Conservation (phyloP, 2,797 vertebrate species). For the Liasis olivaceus region DNA sequence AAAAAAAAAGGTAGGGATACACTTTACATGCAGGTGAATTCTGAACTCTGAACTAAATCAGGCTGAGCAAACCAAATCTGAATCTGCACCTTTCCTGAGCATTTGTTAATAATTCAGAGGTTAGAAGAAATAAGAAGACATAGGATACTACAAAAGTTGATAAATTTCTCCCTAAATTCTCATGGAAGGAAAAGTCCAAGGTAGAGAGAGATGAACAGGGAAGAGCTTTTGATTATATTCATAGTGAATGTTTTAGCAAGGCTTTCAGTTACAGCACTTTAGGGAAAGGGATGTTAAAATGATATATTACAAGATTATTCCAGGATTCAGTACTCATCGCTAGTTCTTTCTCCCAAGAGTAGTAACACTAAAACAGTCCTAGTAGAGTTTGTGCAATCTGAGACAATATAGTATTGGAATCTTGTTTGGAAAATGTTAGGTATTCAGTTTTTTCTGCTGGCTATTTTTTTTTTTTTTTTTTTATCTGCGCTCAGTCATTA, state of each 20-base stretch:
- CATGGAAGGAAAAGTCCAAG: not conserved
- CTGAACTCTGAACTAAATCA: not conserved
- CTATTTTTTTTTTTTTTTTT: too few species aligned
- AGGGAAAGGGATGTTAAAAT: not conserved
- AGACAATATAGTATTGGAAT: not conserved
- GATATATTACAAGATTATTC: not conserved
- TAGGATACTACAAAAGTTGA: not conserved
- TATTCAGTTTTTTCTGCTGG: not conserved
- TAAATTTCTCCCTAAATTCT: not conserved
- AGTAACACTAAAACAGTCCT: not conserved
- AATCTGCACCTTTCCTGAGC: not conserved
- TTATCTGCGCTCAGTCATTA: too few species aligned
- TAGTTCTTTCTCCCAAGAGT: not conserved
- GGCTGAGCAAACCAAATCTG: not conserved
- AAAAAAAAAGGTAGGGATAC: not conserved
- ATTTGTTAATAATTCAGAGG: not conserved
- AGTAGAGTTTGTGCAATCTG: not conserved
- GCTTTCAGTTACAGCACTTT: not conserved
- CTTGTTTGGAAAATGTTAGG: not conserved
- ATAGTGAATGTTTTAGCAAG: not conserved
- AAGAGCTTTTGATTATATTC: not conserved
- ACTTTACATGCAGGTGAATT: not conserved
- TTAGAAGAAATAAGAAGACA: not conserved
- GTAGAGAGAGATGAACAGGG: not conserved
- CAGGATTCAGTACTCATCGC: not conserved